Base-by-base conservation (phyloP, 2,113 vertebrate species). In the Penelope pileata region DNA sequence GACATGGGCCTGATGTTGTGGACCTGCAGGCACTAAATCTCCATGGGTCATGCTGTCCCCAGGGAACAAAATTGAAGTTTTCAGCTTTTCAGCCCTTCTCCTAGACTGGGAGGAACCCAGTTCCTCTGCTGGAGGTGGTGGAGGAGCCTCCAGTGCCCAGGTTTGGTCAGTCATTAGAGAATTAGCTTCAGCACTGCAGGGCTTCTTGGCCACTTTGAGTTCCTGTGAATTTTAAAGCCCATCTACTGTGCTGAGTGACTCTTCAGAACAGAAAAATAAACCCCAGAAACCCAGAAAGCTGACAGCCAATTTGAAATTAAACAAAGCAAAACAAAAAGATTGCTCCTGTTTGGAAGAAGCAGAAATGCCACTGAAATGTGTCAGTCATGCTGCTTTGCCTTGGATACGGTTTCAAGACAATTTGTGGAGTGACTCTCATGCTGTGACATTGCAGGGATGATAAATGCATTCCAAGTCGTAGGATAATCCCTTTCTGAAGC, bases 281-380 rank as follows among this genome's bases (percentile, higher is more conserved):
- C 15, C 48, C 15, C 62, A 64, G 51, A 83, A 79, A 84, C 66
- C 32, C 43, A 72, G 60, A 86, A 83, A 92, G 42, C 53, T 77
- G 76, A 60, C 83, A 86, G 67, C 67, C 32, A 72, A 80, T 93
- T 89, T 90, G 86, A 95, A 93, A 92, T 78, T 80, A 95, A 92
- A 83, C 70, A 92, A 94, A 87, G 92, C 73, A 91, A 89, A 94
- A 60, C 43, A 86, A 60, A 78, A 43, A 84, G 78, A 75, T 53
- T 30, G 27, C 7, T 83, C 48, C 36, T 62, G 27, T 87, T 91
- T 89, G 50, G 56, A 91, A 94, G 75, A 88, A 78, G 66, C 85
- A 77, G 79, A 95, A 72, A 86, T 91, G 16, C 66, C 3, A 16
- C 6, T 36, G 62, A 63, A 89, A 83, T 10, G 21, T 87, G 87